phyloP scores from a whole-genome alignment of 2,888 invertebrate species.

The Rotaria socialis region DNA sequence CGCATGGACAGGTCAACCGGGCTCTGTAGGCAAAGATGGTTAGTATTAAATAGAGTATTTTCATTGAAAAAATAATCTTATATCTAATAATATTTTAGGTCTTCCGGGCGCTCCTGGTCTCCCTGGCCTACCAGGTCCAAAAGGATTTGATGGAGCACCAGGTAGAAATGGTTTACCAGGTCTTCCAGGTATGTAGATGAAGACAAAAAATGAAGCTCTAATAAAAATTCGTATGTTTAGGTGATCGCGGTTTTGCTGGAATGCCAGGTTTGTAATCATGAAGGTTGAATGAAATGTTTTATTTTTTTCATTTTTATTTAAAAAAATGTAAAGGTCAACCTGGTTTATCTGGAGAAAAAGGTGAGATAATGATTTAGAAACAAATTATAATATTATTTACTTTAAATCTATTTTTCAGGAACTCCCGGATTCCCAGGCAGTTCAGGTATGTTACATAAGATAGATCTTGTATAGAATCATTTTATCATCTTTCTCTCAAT shows the following conservation, averaged over 20 bases:
- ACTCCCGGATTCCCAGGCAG: slow-evolving; percentile 48
- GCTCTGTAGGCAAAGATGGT: not conserved
- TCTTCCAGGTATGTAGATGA: not conserved
- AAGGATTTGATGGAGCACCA: slow-evolving; percentile 42
- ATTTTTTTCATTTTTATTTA: not conserved
- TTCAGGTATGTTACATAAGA: slow-evolving; percentile 40
- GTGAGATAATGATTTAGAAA: slow-evolving; percentile 45
- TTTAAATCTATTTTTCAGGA: slow-evolving; percentile 44
- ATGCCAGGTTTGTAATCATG: slow-evolving; percentile 39
- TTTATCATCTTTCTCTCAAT: not conserved
- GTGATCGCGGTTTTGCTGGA: slow-evolving; percentile 42
- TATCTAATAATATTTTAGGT: not conserved
- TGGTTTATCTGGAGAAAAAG: slow-evolving; percentile 45
- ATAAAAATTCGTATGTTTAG: not conserved
- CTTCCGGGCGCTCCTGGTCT: slow-evolving; percentile 41
- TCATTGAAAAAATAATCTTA: not conserved
- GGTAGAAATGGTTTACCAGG: slow-evolving; percentile 40
- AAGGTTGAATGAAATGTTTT: not conserved
- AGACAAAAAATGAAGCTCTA: not conserved
- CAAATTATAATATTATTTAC: slow-evolving; percentile 47
- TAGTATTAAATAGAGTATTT: not conserved
- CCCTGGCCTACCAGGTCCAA: slow-evolving; percentile 45
- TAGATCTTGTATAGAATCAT: not conserved
- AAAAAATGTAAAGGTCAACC: not conserved
- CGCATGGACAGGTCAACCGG: not conserved